Evolutionary conservation across 2,113 vertebrate species (phyloP).

Genomic region (Lepus europaeus): DNA sequence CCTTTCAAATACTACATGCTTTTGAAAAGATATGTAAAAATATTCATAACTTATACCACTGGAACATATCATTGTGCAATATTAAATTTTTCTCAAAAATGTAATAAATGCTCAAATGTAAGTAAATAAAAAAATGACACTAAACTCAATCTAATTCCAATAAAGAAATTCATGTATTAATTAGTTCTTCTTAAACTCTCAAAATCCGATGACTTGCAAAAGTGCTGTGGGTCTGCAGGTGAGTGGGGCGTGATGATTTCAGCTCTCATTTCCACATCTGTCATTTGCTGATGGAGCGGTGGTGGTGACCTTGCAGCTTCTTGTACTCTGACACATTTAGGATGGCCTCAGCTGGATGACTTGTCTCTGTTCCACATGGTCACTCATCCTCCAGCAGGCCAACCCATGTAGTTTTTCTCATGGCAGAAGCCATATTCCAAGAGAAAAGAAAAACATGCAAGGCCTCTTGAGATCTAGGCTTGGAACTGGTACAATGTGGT

Average conservation of each 20-base stretch:
- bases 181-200: constrained; percentile 27
- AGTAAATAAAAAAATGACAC: constrained; percentile 13
- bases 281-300: not conserved
- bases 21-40: not conserved
- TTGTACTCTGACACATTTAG: not conserved
- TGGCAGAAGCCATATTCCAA: not conserved
- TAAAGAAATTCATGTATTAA: not conserved
- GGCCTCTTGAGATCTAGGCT: not conserved
- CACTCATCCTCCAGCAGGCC: not conserved
- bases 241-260: not conserved
- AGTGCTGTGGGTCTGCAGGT: not conserved
- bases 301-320: not conserved
- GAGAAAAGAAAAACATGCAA: not conserved
- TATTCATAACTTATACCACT: not conserved
- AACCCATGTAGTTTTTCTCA: not conserved
- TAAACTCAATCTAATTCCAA: constrained; percentile 24
- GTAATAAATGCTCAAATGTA: not conserved
- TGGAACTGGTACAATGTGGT: not conserved
- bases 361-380: not conserved
- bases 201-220: constrained; percentile 6
- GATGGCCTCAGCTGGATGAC: not conserved
- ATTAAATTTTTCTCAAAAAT: constrained; percentile 50
- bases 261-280: not conserved
- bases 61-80: not conserved
- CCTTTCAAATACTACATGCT: not conserved